Evolutionary conservation across 2,113 vertebrate genomes (phyloP), one percentile per base, ranked within the genome.

Genomic region (Alces alces): DNA sequence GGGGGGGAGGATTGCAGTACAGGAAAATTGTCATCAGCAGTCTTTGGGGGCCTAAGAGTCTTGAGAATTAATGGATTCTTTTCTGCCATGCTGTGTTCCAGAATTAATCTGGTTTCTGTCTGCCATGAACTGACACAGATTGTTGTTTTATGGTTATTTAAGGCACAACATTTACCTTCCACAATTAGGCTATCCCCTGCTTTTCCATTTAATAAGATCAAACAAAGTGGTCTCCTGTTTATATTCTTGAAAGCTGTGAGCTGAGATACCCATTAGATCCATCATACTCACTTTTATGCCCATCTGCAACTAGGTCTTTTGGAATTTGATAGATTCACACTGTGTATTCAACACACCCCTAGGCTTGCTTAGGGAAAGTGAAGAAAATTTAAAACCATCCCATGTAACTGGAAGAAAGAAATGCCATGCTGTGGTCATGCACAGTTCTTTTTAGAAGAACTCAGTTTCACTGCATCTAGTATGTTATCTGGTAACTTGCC

Each of bases 51-150:
- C 39, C 52, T 93, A 93, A 90, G 54, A 45, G 39, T 64, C 33
- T 3, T 15, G 85, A 89, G 50, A 4, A 73, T 61, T 33, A 97
- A 93, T 5, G 86, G 39, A 87, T 82, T 97, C 54, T 95, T 93
- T 83, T 95, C 16, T 95, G 82, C 21, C 95, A 95, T 86, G 76
- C 96, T 97, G 86, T 17, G 3, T 90, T 97, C 94, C 94, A 89
- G 96, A 90, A 96, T 98, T 98, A 97, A 93, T 96, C 64, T 97
- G 14, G 60, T 84, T 97, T 96, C 70, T 95, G 58, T 96, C 96
- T 97, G 80, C 86, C 95, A 16, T 43, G 50, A 21, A 60, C 91
- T 97, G 84, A 57, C 93, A 98, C 55, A 90, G 21, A 95, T 6
- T 39, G 25, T 58, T 97, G 58, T 21, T 96, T 96, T 96, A 23